Conservation (phyloP, 2,113 vertebrate species). For the Tautogolabrus adspersus region DNA sequence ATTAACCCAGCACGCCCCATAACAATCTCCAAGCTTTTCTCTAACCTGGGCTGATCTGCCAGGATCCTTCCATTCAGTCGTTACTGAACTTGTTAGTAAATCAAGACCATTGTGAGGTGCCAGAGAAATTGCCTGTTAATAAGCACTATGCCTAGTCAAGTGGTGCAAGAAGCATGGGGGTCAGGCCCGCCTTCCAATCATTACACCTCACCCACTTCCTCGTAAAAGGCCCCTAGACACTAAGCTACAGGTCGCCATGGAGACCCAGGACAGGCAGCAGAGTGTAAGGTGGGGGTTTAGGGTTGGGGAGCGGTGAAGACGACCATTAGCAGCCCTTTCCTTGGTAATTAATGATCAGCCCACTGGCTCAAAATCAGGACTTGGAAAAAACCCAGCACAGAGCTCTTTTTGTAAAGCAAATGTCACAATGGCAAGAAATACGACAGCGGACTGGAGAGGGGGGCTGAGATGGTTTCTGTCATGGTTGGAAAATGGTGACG, state of each 20-base stretch:
- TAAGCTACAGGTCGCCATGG: conserved; percentile 82
- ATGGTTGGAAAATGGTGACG: conserved; percentile 46
- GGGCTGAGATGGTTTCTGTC: conserved; percentile 24
- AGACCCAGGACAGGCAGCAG: conserved; percentile 62
- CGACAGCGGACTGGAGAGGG: conserved; percentile 28
- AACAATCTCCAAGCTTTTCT: conserved; percentile 33
- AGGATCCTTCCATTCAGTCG: conserved; percentile 20
- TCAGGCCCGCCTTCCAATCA: conserved; percentile 74
- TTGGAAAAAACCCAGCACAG: conserved; percentile 57
- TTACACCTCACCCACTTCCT: conserved; percentile 73
- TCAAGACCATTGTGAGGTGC: conserved; percentile 66
- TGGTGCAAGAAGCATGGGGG: conserved; percentile 68
- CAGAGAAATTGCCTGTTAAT: conserved; percentile 75
- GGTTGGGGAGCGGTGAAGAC: conserved; percentile 65
- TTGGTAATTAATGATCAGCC: conserved; percentile 81
- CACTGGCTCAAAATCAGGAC: conserved; percentile 71
- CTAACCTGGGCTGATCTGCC: conserved; percentile 33
- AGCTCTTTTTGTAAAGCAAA: conserved; percentile 51
- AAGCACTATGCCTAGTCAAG: conserved; percentile 77
- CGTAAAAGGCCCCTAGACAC: conserved; percentile 65
- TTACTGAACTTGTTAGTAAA: conserved; percentile 62
- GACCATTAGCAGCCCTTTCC: conserved; percentile 80
- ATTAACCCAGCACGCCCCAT: conserved; percentile 16
- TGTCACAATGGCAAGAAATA: conserved; percentile 56
- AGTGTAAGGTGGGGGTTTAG: conserved; percentile 49